Percentiles rank a stretch among this genome's conserved stretches.
phyloP scores from a whole-genome alignment of 2,888 invertebrate species.

The Drosophila stalkeri region DNA sequence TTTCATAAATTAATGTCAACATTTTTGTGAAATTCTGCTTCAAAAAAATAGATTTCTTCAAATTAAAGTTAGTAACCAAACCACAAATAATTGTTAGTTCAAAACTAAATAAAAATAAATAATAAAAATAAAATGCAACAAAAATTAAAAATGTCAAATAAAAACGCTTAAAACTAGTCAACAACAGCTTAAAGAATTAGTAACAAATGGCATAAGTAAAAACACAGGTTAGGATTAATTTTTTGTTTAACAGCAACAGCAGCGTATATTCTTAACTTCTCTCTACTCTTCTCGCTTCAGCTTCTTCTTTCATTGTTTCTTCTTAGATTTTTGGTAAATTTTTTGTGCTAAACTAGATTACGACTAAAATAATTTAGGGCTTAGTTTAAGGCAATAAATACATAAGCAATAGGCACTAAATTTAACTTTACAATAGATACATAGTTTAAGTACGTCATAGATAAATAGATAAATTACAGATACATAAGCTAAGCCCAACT shows the following conservation, averaged over 20 bases:
- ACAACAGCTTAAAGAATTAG: slow-evolving; percentile 51
- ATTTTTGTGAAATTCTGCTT: too few relatives aligned
- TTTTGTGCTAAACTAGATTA: slow-evolving; percentile 58
- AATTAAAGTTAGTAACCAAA: not conserved
- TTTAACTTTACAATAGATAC: slow-evolving; percentile 47
- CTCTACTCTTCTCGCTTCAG: slow-evolving; percentile 17
- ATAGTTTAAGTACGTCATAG: slow-evolving; percentile 40
- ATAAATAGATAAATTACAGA: slow-evolving; percentile 41
- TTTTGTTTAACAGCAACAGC: slow-evolving; percentile 77
- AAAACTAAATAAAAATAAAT: not conserved
- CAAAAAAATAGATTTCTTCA: too few relatives aligned
- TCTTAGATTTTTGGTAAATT: slow-evolving; percentile 56
- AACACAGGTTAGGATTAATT: slow-evolving; percentile 70
- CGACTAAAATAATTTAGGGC: slow-evolving; percentile 62
- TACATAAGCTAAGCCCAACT: slow-evolving; percentile 45
- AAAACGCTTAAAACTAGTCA: slow-evolving; percentile 46
- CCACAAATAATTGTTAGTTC: slow-evolving; percentile 7
- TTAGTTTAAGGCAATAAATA: slow-evolving; percentile 76
- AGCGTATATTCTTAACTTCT: slow-evolving; percentile 60
- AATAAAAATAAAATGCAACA: not conserved
- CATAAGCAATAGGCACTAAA: slow-evolving; percentile 72
- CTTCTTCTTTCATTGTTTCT: slow-evolving; percentile 12
- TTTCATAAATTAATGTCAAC: too few relatives aligned
- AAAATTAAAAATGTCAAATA: not conserved
- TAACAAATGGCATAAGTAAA: slow-evolving; percentile 53